phyloP scores from a whole-genome alignment of 2,797 vertebrate genomes.

The Salarias fasciatus region DNA sequence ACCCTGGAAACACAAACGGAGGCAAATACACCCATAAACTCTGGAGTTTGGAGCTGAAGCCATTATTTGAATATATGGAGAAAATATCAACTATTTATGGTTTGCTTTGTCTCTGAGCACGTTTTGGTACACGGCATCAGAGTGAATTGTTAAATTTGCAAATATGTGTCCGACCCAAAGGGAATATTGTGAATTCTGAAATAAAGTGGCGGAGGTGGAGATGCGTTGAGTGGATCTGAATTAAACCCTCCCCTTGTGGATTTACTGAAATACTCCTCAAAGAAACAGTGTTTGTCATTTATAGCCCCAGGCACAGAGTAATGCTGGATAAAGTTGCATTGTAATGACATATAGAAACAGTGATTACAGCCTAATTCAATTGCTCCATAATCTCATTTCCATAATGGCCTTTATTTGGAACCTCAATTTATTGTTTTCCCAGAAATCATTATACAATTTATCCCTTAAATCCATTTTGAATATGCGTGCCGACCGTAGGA shows the following conservation, averaged over 20 bases:
- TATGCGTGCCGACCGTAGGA: slow-evolving; percentile 70
- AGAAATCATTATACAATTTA: slow-evolving; percentile 87
- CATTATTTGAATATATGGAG: slow-evolving; percentile 29
- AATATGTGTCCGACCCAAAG: slow-evolving; percentile 46
- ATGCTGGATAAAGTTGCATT: slow-evolving; percentile 84
- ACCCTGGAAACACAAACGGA: background rate
- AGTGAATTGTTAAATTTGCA: slow-evolving; percentile 55
- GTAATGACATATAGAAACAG: slow-evolving; percentile 85
- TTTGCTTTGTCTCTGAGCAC: slow-evolving; percentile 39
- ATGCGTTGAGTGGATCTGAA: slow-evolving; percentile 61
- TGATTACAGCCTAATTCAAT: slow-evolving; percentile 86
- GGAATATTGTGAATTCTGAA: slow-evolving; percentile 63
- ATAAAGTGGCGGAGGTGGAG: slow-evolving; percentile 67
- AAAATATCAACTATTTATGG: slow-evolving; percentile 27
- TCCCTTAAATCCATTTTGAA: slow-evolving; percentile 83
- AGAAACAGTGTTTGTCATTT: slow-evolving; percentile 80
- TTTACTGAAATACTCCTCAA: slow-evolving; percentile 76
- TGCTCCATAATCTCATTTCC: slow-evolving; percentile 84
- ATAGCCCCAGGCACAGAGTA: slow-evolving; percentile 76
- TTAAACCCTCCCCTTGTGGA: slow-evolving; percentile 68
- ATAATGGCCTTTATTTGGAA: slow-evolving; percentile 87
- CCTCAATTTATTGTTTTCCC: slow-evolving; percentile 85
- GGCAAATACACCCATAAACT: slow-evolving; percentile 15
- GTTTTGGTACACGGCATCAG: slow-evolving; percentile 27
- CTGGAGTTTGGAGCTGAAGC: slow-evolving; percentile 30